phyloP scores from a whole-genome alignment of 2,888 invertebrate species.

The Axea sp. region DNA sequence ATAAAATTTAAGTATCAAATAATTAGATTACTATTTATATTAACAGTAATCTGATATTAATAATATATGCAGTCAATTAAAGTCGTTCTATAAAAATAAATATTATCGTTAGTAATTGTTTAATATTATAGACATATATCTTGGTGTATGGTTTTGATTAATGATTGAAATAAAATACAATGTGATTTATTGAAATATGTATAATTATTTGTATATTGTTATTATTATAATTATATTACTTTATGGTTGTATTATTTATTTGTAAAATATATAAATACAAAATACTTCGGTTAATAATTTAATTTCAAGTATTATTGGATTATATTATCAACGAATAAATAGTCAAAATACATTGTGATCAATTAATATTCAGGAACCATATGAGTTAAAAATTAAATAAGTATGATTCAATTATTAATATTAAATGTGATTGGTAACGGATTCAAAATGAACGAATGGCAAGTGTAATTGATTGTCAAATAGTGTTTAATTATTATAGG shows the following conservation, averaged over 20 bases:
- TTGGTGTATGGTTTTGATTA: slow-evolving; percentile 1
- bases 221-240: slow-evolving; percentile 1
- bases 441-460: slow-evolving; percentile 17
- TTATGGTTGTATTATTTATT: slow-evolving; percentile 27
- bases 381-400: slow-evolving; percentile 19
- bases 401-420: slow-evolving; percentile 31
- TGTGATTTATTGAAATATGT: too few relatives aligned
- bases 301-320: slow-evolving; percentile 7
- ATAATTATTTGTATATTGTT: too few relatives aligned
- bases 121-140: neutral
- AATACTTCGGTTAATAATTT: neutral
- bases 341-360: slow-evolving; percentile 55
- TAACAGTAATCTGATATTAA: slow-evolving; percentile 6
- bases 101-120: neutral
- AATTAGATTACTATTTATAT: slow-evolving; percentile 10
- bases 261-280: slow-evolving; percentile 13
- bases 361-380: slow-evolving; percentile 35
- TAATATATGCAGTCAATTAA: slow-evolving; percentile 44
- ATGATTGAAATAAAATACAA: neutral
- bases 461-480: slow-evolving; percentile 33
- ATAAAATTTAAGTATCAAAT: slow-evolving; percentile 11
- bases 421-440: slow-evolving; percentile 29
- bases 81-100: slow-evolving; percentile 18
- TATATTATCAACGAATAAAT: slow-evolving; percentile 17
- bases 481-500: slow-evolving; percentile 20